Conservation (phyloP, 1,140 invertebrate species). For the Nephila pilipes region DNA sequence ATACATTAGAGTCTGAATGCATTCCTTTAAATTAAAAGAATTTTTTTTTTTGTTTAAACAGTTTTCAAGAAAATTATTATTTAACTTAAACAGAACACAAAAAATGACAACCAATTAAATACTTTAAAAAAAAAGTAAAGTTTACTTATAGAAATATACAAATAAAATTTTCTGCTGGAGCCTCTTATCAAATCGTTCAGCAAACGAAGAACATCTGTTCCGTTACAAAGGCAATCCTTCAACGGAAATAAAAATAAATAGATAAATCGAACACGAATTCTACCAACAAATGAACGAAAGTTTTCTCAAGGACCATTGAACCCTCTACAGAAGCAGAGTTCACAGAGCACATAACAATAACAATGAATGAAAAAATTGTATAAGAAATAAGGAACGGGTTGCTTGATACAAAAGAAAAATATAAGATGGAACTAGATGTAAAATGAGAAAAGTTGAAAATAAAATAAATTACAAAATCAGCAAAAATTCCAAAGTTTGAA, state of each 20-base stretch:
- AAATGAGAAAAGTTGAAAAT: not conserved
- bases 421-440: not conserved
- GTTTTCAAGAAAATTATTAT: too few species aligned
- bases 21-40: too few species aligned
- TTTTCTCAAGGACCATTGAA: constrained; percentile 51
- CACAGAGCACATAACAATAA: not conserved
- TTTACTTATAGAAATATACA: not conserved
- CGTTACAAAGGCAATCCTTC: not conserved
- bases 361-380: not conserved
- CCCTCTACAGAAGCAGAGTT: not conserved
- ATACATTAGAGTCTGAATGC: too few species aligned
- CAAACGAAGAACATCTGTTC: not conserved
- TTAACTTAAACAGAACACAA: too few species aligned
- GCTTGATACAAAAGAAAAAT: not conserved
- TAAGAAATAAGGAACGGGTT: not conserved
- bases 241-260: not conserved
- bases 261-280: not conserved
- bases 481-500: not conserved
- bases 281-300: not conserved
- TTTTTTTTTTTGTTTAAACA: too few species aligned
- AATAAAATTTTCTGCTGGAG: not conserved
- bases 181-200: not conserved
- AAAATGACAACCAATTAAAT: too few species aligned
- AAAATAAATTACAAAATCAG: not conserved
- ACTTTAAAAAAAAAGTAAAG: too few species aligned